phyloP scores from a whole-genome alignment of 92 coral and sea anemone species.

The Pocillopora meandrina region DNA sequence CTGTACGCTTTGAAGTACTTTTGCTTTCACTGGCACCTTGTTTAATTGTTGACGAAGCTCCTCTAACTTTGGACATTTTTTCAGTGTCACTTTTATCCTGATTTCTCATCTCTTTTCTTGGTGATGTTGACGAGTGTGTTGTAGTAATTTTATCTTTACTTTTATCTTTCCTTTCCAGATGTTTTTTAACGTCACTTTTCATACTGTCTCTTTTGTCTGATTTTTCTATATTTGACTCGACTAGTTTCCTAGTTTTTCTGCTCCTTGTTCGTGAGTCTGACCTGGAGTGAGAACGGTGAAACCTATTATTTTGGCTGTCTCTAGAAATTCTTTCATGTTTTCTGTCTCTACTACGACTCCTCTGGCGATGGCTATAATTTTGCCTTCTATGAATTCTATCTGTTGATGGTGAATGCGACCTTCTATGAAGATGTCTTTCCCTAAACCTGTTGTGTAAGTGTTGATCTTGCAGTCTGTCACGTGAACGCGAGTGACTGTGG shows the following conservation, averaged over 20 bases:
- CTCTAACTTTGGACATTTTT: constrained; percentile 1
- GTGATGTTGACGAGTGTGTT: not conserved
- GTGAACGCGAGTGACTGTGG: constrained; percentile 13
- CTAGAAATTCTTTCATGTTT: constrained; percentile 16
- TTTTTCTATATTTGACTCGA: constrained; percentile 5
- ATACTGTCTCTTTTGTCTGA: constrained; percentile 17
- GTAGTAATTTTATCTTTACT: not conserved
- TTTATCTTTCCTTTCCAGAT: constrained; percentile 19
- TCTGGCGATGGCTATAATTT: constrained; percentile 32
- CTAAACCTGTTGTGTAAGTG: constrained; percentile 35
- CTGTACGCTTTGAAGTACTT: not conserved
- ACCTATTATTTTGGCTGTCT: constrained; percentile 12
- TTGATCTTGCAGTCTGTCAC: constrained; percentile 38
- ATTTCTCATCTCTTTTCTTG: constrained; percentile 12
- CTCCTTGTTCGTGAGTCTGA: constrained; percentile 18
- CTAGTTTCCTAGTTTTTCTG: constrained; percentile 4
- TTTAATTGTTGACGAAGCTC: not conserved
- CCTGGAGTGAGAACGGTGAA: constrained; percentile 24
- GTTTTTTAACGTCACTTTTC: constrained; percentile 10
- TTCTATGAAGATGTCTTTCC: constrained; percentile 30
- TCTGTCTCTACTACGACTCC: constrained; percentile 55
- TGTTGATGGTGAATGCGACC: constrained; percentile 20
- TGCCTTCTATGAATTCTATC: constrained; percentile 30
- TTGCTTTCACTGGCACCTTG: constrained; percentile 1
- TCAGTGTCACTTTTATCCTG: not conserved